Base-by-base conservation (phyloP, 2,888 invertebrate genomes). In the Xanthia icteritia region DNA sequence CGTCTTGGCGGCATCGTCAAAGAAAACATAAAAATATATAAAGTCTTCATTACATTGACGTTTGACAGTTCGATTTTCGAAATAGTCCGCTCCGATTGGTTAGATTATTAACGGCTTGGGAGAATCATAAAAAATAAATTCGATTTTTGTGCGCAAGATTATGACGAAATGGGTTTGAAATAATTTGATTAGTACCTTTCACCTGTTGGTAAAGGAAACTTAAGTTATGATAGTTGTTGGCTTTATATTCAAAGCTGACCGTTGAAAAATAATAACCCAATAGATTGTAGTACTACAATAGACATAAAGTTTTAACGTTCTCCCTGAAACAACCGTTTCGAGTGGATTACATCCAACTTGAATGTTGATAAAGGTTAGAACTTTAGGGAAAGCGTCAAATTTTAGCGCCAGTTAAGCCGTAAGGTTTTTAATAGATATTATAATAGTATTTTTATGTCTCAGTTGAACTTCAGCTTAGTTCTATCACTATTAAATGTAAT, bases 11-110 rank as follows among this genome's bases (percentile, higher is more conserved):
- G 96, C 93, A 91, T 91, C 92, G 83, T 94, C 95, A 96, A 96
- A 96, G 95, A 91, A 91, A 92, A 91, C 91, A 91, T 94, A 92
- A 94, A 91, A 92, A 93, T 91, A 90, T 92, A 94, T 95, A 94
- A 96, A 93, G 92, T 92, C 94, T 94, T 95, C 93, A 95, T 96
- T 94, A 93, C 91, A 93, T 93, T 91, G 91, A 93, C 92, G 86
- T 94, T 94, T 94, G 95, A 96, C 95, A 94, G 95, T 93, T 95
- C 93, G 93, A 95, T 95, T 95, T 95, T 92, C 87, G 86, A 90
- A 94, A 93, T 91, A 89, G 90, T 87, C 86, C 81, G 79, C 88
- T 79, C 81, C 85, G 90, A 93, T 94, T 92, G 92, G 93, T 91
- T 84, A 87, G 90, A 90, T 91, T 92, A 92, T 93, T 90, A 91